Evolutionary conservation across 2,888 invertebrate species (phyloP).

Genomic region (Chloroclysta siterata): DNA sequence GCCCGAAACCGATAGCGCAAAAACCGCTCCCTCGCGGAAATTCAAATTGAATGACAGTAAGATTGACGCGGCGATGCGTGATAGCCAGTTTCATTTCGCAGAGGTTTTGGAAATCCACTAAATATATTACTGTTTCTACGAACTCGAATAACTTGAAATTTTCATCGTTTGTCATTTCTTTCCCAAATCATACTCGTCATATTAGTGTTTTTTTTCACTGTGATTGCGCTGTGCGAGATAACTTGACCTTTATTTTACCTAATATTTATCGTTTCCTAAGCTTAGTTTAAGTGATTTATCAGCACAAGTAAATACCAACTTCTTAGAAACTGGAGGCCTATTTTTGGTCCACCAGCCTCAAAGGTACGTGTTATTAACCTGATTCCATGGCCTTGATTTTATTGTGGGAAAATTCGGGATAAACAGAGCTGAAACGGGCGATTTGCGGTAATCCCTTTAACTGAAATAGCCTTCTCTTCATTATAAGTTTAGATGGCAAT

Average conservation of each 20-base stretch:
- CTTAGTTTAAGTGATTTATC: no score
- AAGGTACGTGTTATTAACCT: not conserved
- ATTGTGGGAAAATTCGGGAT: not conserved
- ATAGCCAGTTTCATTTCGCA: slow-evolving; percentile 73
- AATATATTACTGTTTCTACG: slow-evolving; percentile 36
- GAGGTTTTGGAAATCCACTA: slow-evolving; percentile 49
- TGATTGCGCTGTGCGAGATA: no score
- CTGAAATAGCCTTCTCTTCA: slow-evolving; percentile 18
- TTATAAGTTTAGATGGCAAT: slow-evolving; percentile 15
- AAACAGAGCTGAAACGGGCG: slow-evolving; percentile 18
- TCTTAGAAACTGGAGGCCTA: not conserved
- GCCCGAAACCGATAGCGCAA: slow-evolving; percentile 56
- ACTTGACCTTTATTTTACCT: no score
- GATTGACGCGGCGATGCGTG: slow-evolving; percentile 76
- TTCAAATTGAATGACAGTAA: slow-evolving; percentile 83
- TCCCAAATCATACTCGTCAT: not conserved
- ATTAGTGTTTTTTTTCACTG: not conserved
- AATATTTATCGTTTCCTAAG: no score
- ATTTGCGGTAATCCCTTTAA: slow-evolving; percentile 4
- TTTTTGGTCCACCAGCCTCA: not conserved
- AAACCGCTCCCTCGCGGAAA: slow-evolving; percentile 73
- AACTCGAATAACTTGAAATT: not conserved
- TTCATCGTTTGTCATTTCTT: not conserved
- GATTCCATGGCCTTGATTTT: not conserved
- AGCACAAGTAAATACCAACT: not conserved